These are phyloP conservation scores for Oligia strigilis DNA, from an alignment of 2,888 invertebrate species.

Conservation along the genomic window DNA sequence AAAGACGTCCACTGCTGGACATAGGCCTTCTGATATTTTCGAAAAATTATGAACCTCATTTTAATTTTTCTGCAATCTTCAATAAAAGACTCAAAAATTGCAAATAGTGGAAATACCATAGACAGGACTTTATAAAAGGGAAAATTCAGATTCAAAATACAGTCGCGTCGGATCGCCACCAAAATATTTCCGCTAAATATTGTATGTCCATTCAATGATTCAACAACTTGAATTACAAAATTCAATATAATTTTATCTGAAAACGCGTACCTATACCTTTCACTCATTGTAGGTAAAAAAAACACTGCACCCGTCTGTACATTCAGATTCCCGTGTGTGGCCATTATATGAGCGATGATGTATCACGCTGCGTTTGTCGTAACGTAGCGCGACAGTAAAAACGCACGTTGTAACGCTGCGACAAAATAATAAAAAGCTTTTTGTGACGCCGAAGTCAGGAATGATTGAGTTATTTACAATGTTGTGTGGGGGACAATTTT, in stretches of 20 bases:
- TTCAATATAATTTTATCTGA: fast-evolving
- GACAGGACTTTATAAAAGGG: background rate
- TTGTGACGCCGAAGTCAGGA: constrained; percentile 48
- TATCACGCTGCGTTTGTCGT: constrained; percentile 52
- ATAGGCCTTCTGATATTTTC: too few relatives aligned
- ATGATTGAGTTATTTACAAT: constrained; percentile 58
- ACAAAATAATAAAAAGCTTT: constrained; percentile 63
- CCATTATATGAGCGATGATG: constrained; percentile 76
- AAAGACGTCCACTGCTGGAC: too few relatives aligned
- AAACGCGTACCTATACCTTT: background rate
- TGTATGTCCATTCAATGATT: background rate
- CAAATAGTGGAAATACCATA: background rate
- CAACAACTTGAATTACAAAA: background rate
- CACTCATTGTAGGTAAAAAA: background rate
- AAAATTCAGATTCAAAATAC: too few relatives aligned
- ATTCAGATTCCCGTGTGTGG: constrained; percentile 67
- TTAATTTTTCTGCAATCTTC: too few relatives aligned
- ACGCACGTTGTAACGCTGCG: constrained; percentile 45
- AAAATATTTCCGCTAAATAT: background rate
- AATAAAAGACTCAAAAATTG: too few relatives aligned
- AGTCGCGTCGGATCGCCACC: background rate
- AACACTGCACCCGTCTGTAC: constrained; percentile 46
- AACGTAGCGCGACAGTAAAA: constrained; percentile 59
- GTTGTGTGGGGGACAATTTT: too few relatives aligned
- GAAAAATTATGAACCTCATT: background rate